phyloP scores from a whole-genome alignment of 2,113 vertebrate genomes.

The Struthio camelus region DNA sequence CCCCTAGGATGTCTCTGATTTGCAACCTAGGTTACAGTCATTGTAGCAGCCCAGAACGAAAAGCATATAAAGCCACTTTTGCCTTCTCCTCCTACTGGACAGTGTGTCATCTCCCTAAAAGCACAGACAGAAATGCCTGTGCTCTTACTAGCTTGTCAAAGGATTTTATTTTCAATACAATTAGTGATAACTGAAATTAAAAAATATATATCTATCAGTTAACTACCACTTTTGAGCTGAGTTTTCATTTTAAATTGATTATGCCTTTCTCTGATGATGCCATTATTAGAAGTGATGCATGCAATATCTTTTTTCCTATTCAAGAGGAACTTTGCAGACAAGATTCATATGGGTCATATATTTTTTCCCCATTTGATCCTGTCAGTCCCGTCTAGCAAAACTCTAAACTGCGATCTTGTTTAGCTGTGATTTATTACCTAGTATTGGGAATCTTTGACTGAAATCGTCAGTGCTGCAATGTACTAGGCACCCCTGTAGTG shows the following conservation, averaged over 20 bases:
- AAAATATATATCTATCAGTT: background rate
- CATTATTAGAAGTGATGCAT: slow-evolving; percentile 46
- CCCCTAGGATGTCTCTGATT: background rate
- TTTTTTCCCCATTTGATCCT: background rate
- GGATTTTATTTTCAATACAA: background rate
- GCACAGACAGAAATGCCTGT: background rate
- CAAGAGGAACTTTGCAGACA: background rate
- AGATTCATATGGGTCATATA: background rate
- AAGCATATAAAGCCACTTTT: background rate
- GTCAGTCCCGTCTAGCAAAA: background rate
- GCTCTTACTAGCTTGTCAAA: background rate
- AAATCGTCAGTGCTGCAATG: background rate
- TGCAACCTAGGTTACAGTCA: background rate
- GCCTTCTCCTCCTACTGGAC: fast-evolving
- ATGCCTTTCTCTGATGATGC: slow-evolving; percentile 34
- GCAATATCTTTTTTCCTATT: background rate
- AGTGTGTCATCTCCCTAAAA: background rate
- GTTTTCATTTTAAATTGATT: slow-evolving; percentile 46
- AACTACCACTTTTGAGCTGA: background rate
- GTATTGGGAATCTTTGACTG: background rate
- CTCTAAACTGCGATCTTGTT: background rate
- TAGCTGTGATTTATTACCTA: background rate
- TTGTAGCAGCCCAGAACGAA: background rate
- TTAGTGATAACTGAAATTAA: background rate
- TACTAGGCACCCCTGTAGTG: background rate